phyloP scores from a whole-genome alignment of 1,140 invertebrate species.

The Caenorhabditis remanei region DNA sequence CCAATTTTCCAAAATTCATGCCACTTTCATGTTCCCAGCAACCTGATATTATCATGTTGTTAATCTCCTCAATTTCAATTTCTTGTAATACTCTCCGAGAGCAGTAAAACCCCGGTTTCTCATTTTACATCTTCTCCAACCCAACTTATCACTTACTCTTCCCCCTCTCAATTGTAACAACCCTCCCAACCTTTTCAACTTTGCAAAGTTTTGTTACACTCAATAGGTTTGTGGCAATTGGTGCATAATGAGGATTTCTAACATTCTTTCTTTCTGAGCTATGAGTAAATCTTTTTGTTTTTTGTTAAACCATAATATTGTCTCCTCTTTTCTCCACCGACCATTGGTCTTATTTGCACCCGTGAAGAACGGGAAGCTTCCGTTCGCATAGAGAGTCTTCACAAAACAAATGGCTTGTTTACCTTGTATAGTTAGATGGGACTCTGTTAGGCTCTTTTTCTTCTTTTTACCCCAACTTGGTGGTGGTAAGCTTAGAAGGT shows the following conservation, averaged over 20 bases:
- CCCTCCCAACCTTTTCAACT: slow-evolving; percentile 5
- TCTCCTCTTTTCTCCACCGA: neutral
- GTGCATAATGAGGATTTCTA: slow-evolving; percentile 21
- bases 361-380: slow-evolving; percentile 45
- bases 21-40: too few relatives aligned
- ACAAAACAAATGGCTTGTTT: slow-evolving; percentile 52
- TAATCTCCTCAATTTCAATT: neutral
- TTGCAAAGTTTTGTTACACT: slow-evolving; percentile 21
- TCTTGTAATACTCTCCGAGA: neutral
- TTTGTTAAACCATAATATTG: neutral
- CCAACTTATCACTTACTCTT: slow-evolving; percentile 49
- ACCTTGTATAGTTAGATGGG: slow-evolving; percentile 42
- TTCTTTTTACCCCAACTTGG: neutral
- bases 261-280: neutral
- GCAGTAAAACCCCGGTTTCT: neutral
- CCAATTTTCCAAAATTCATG: too few relatives aligned
- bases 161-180: slow-evolving; percentile 18
- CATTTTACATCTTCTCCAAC: neutral
- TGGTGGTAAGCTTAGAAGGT: neutral
- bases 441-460: neutral
- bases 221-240: neutral
- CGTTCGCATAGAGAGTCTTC: slow-evolving; percentile 39
- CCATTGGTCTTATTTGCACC: slow-evolving; percentile 51
- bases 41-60: too few relatives aligned
- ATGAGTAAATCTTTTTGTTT: slow-evolving; percentile 9